Base-by-base conservation (phyloP, 2,797 vertebrate species). In the Acomys russatus region DNA sequence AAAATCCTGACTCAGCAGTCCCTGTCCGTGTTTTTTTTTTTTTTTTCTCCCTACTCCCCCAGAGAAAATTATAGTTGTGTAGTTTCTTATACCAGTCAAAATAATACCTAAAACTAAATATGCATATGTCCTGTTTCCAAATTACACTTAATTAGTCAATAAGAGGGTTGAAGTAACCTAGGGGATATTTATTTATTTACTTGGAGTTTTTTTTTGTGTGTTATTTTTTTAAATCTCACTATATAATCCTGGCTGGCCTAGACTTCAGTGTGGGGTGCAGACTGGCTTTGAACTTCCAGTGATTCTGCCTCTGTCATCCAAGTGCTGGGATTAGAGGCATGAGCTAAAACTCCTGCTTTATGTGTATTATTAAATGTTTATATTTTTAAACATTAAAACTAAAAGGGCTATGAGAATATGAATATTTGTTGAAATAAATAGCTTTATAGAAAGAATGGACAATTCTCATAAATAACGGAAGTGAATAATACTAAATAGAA, bases 111-210 rank as follows among this genome's bases (percentile, higher is more conserved):
- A 20, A 77, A 83, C 25, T 76, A 68, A 93, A 79, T 90, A 88
- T 73, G n/a, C 14, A 6, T 77, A 38, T 77, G 76, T 68, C 76
- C 35, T 82, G 49, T 77, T 79, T 73, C 83, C 49, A 92, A 35
- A 11, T 33, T 56, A 28, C 30, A 77, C 22, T 44, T 68, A 87
- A 74, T 90, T 86, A 66, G 54, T 86, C 79, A 64, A 63, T n/a
- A 88, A 23, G 11, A 54, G 38, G 73, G 23, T 92, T 6, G 20
- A 95, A 78, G 90, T 93, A 96, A 88, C 44, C 4, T 79, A 38
- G 70, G 68, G 6, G 71, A 28, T 51, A 66, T 91, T 80, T 88
- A 88, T 44, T 22, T 44, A 22, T 63, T 74, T 61, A 25, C 38
- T 87, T 85, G n/a, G 7, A 15, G 10, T 12, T 59, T 59, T 15